These are phyloP conservation scores for Petrophora chlorosata DNA, from an alignment of 2,888 invertebrate species.

Conservation along the genomic window DNA sequence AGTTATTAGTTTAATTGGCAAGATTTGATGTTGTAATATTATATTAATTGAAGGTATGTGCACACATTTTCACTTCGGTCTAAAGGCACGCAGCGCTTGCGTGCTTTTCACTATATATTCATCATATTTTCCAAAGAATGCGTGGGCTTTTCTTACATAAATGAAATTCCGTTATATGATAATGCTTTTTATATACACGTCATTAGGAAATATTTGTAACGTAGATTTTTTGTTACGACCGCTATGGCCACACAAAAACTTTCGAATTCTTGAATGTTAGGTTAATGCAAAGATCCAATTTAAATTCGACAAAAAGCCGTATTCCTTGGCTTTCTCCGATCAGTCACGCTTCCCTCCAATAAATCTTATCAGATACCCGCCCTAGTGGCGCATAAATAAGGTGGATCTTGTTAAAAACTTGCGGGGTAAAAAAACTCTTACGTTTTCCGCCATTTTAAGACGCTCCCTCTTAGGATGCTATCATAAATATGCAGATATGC, in stretches of 20 bases:
- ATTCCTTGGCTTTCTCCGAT: conserved; percentile 59
- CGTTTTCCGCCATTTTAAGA: conserved; percentile 76
- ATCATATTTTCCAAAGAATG: background rate
- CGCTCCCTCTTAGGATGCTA: conserved; percentile 75
- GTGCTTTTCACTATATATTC: background rate
- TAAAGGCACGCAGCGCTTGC: conserved; percentile 10
- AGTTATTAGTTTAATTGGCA: conserved; percentile 20
- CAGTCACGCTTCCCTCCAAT: conserved; percentile 75
- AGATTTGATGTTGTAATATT: conserved; percentile 9
- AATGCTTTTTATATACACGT: too few species aligned
- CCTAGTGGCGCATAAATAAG: conserved; percentile 77
- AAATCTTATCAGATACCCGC: conserved; percentile 72
- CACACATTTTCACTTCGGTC: conserved; percentile 8
- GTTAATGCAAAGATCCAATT: conserved; percentile 28
- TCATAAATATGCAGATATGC: conserved; percentile 83
- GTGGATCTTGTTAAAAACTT: conserved; percentile 81
- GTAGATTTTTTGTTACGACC: conserved; percentile 4
- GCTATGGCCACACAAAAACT: conserved; percentile 4
- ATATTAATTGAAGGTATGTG: conserved; percentile 16
- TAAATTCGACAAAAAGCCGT: conserved; percentile 30
- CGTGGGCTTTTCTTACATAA: too few species aligned
- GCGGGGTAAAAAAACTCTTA: conserved; percentile 68
- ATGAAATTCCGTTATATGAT: too few species aligned
- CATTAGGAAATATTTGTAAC: conserved; percentile 20
- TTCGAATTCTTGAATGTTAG: conserved; percentile 10